Conservation (phyloP, 2,888 invertebrate genomes). For the Gastrophysa polygoni region DNA sequence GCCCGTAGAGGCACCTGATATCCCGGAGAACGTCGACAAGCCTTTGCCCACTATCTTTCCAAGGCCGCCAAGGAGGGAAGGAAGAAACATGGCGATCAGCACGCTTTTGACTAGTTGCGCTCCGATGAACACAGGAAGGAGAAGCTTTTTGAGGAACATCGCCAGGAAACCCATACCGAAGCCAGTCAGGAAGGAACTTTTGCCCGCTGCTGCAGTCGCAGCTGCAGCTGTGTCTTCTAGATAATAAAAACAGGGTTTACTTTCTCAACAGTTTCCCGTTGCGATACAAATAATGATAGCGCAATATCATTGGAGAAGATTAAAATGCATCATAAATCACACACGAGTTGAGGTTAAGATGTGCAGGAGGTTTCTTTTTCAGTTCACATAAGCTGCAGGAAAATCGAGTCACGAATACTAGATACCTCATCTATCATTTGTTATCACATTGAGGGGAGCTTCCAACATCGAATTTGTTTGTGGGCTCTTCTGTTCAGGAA, state of each 20-base stretch:
- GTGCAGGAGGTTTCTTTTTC: no score
- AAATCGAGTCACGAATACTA: no score
- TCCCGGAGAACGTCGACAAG: slow-evolving; percentile 64
- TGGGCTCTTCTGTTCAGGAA: no score
- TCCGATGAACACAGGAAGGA: slow-evolving; percentile 81
- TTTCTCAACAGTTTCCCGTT: no score
- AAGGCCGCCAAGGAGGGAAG: slow-evolving; percentile 81
- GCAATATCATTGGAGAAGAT: no score
- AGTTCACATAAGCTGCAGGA: no score
- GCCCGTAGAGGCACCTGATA: slow-evolving; percentile 59
- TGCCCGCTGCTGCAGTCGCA: slow-evolving; percentile 51
- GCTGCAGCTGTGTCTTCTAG: not conserved
- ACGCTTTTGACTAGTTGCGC: slow-evolving; percentile 83
- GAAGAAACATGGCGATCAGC: slow-evolving; percentile 82
- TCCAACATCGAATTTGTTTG: no score
- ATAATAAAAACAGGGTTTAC: not conserved
- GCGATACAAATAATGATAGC: no score
- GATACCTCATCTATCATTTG: no score
- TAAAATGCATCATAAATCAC: no score
- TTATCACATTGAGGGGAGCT: no score
- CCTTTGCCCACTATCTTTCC: slow-evolving; percentile 87
- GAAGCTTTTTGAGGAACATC: slow-evolving; percentile 81
- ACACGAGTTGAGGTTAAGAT: no score
- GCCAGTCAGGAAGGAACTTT: slow-evolving; percentile 68
- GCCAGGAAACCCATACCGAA: slow-evolving; percentile 73